Evolutionary conservation across 2,113 vertebrate genomes (phyloP), one percentile per base, ranked within the genome.

Genomic region (Psophia crepitans): DNA sequence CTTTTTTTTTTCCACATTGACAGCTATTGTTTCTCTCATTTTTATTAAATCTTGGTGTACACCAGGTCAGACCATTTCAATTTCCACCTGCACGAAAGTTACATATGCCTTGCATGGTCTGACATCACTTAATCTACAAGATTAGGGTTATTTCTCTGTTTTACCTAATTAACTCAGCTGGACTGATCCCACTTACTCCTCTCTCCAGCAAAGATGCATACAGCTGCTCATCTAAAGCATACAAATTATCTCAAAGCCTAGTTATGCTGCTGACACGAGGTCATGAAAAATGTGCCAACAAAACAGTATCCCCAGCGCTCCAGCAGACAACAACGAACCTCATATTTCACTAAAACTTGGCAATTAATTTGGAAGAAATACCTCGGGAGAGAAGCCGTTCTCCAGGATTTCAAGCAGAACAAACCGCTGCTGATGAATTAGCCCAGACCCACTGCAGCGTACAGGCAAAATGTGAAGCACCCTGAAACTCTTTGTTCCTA

Each of bases 191-290:
- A 64, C 30, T 90, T 51, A 85, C 71, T 97, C 96, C 88, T 77
- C 66, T 92, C 71, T 41, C 51, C 24, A 4, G 53, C 68, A 90
- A 88, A 95, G 80, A 95, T 79, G 91, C 46, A 66, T 69, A 73
- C 95, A 96, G 83, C 90, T 91, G 54, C 92, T 94, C 94, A 75
- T 94, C 90, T 94, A 93, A 84, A 76, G 51, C 95, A 94, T 53
- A 95, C 61, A 93, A 96, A 97, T 98, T 95, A 96, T 89, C 96
- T 98, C 97, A 98, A 80, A 96, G 95, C 90, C 83, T 96, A 94
- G 87, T 90, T 96, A 90, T 92, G 83, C 76, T 87, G 90, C 87
- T 97, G 87, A 97, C 89, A 87, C 90, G 1, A 75, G 83, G 58
- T 94, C 81, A 95, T 74, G 92, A 94, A 97, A 95, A 95, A 96